phyloP scores from a whole-genome alignment of 2,113 vertebrate species.

The Thamnaconus septentrionalis region DNA sequence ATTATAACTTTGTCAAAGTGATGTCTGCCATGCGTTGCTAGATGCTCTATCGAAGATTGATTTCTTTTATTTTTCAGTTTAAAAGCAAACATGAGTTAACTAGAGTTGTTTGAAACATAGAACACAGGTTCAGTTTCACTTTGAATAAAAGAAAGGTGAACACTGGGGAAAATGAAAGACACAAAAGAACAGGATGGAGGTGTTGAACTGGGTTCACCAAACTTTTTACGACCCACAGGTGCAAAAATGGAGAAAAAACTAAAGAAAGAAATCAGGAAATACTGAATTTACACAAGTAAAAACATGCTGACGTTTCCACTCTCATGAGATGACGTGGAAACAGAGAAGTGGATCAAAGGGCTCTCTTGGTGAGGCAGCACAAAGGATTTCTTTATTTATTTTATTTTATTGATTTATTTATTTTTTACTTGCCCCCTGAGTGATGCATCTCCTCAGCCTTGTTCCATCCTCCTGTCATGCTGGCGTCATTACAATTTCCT shows the following conservation, averaged over 20 bases:
- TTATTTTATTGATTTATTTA: too few relatives aligned
- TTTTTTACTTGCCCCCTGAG: constrained; percentile 24
- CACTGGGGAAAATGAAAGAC: too few relatives aligned
- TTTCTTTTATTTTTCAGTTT: too few relatives aligned
- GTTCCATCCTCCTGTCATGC: constrained; percentile 9
- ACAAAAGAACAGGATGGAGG: too few relatives aligned
- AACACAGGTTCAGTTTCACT: too few relatives aligned
- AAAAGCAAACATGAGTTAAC: too few relatives aligned
- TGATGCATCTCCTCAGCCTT: background rate
- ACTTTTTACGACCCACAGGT: background rate
- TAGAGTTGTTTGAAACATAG: too few relatives aligned
- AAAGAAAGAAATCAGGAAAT: constrained; percentile 6
- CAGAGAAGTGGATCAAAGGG: constrained; percentile 18
- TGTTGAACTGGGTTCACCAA: background rate
- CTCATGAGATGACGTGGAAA: constrained; percentile 17
- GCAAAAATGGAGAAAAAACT: background rate
- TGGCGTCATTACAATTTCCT: constrained; percentile 12
- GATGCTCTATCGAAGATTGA: too few relatives aligned
- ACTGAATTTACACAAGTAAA: background rate
- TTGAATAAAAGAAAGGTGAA: too few relatives aligned
- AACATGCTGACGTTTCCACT: constrained; percentile 1
- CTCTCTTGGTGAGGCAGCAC: background rate
- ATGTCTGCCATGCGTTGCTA: too few relatives aligned
- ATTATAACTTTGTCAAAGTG: too few relatives aligned
- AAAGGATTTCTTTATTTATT: background rate